Evolutionary conservation across 2,113 vertebrate genomes (phyloP).

Genomic region (Aegithalos caudatus): DNA sequence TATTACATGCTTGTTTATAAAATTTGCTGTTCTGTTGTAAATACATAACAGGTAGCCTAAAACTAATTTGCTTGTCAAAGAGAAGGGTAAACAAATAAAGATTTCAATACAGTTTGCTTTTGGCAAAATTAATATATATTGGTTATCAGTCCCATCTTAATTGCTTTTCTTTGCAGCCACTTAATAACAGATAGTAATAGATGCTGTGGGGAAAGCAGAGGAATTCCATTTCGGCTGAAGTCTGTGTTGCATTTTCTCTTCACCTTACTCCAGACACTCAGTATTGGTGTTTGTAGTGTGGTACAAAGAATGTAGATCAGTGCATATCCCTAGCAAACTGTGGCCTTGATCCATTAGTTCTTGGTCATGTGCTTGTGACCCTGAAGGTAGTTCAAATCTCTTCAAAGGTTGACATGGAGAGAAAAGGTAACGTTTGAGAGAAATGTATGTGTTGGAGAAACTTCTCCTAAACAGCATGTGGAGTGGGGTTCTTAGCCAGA

Average conservation of each 20-base stretch:
- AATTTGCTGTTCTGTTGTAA: background rate
- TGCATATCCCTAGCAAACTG: background rate
- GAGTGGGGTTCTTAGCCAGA: background rate
- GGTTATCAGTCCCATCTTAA: background rate
- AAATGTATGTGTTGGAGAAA: background rate
- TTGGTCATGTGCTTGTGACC: background rate
- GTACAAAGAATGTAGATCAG: background rate
- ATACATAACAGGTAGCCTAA: background rate
- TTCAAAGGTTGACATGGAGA: background rate
- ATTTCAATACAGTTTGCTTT: slow-evolving; percentile 7
- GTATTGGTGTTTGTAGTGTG: background rate
- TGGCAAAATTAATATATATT: background rate
- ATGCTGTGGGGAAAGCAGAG: background rate
- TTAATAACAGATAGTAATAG: background rate
- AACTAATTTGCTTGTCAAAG: background rate
- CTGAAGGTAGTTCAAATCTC: background rate
- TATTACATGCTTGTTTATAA: background rate
- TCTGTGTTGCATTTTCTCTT: background rate
- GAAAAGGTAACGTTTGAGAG: background rate
- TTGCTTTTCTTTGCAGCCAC: background rate
- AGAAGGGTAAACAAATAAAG: background rate
- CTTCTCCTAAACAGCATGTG: background rate
- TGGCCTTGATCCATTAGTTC: background rate
- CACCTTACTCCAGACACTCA: background rate
- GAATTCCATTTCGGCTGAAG: background rate